phyloP scores from a whole-genome alignment of 2,113 vertebrate species.

The Catharus bicknelli region DNA sequence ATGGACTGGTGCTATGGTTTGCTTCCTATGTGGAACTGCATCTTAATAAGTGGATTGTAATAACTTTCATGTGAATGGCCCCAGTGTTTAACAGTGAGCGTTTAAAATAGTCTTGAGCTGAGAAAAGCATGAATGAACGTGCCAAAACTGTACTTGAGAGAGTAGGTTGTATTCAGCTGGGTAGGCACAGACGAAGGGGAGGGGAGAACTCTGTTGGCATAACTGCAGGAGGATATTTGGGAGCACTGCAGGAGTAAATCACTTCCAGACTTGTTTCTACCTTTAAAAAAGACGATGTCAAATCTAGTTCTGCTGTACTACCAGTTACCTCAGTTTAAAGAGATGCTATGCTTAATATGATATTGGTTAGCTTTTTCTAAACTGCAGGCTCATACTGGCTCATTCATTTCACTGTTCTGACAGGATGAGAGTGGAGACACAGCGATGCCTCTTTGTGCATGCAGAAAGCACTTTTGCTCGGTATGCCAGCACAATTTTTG shows the following conservation, averaged over 20 bases:
- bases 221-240: neutral
- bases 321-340: neutral
- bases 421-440: neutral
- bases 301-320: neutral
- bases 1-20: constrained; percentile 14
- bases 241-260: constrained; percentile 26
- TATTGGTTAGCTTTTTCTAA: neutral
- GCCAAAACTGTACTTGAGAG: constrained; percentile 42
- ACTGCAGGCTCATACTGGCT: neutral
- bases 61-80: constrained; percentile 32
- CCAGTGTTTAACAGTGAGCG: neutral
- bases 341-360: neutral
- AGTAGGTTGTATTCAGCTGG: constrained; percentile 37
- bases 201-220: neutral
- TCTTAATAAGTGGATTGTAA: constrained; percentile 40
- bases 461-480: neutral
- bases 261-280: constrained; percentile 34
- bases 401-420: neutral
- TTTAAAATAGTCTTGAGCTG: constrained; percentile 44
- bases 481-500: neutral
- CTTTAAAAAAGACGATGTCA: constrained; percentile 2
- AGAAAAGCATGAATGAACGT: constrained; percentile 43
- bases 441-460: neutral
- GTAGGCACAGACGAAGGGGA: neutral
- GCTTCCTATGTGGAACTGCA: neutral